These are phyloP conservation scores for Calameuta pallipes DNA, from an alignment of 2,888 invertebrate species.

Conservation along the genomic window DNA sequence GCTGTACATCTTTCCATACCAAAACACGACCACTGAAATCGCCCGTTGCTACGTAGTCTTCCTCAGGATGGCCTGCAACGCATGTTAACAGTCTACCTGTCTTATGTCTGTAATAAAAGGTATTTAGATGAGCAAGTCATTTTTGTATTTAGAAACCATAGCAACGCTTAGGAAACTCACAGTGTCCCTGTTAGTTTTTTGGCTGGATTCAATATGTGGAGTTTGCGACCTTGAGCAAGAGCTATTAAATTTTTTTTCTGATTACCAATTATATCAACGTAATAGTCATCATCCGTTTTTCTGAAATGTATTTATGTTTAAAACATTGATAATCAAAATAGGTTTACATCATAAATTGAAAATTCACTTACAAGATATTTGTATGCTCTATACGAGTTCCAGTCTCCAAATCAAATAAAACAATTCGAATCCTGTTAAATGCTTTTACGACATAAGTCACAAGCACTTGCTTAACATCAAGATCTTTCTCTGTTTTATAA, in stretches of 20 bases:
- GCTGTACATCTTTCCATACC: slow-evolving; percentile 71
- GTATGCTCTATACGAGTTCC: slow-evolving; percentile 31
- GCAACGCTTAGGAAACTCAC: slow-evolving; percentile 37
- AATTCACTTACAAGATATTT: neutral
- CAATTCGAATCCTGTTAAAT: slow-evolving; percentile 34
- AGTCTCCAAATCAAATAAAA: slow-evolving; percentile 49
- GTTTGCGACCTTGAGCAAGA: slow-evolving; percentile 46
- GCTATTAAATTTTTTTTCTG: slow-evolving; percentile 58
- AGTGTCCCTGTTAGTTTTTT: slow-evolving; percentile 45
- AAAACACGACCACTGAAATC: slow-evolving; percentile 75
- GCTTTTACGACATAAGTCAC: slow-evolving; percentile 45
- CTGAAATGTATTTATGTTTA: slow-evolving; percentile 31
- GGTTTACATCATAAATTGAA: neutral
- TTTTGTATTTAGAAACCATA: neutral
- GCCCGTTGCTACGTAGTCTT: slow-evolving; percentile 76
- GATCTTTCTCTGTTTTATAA: slow-evolving; percentile 39
- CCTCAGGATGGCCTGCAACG: slow-evolving; percentile 75
- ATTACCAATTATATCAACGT: slow-evolving; percentile 59
- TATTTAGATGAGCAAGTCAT: neutral
- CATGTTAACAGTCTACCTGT: slow-evolving; percentile 69
- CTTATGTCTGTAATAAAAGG: slow-evolving; percentile 36
- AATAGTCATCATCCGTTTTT: slow-evolving; percentile 45
- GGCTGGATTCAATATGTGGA: slow-evolving; percentile 53
- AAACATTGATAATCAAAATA: neutral
- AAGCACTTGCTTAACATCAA: slow-evolving; percentile 42